phyloP scores from a whole-genome alignment of 2,113 vertebrate genomes.

The Gila orcuttii region DNA sequence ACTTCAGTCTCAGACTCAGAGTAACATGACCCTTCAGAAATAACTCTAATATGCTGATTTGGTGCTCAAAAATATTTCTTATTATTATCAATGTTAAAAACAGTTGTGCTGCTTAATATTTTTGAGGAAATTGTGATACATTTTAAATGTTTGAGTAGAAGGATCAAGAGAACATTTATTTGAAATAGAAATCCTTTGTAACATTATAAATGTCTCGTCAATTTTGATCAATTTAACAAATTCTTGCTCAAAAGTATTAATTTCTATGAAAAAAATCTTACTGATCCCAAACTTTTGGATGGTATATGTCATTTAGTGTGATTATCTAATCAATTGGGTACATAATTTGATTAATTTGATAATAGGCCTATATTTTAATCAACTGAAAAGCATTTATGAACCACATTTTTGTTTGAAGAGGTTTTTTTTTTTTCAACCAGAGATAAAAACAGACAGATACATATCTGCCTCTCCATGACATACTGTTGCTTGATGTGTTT shows the following conservation, averaged over 20 bases:
- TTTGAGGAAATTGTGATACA: too few relatives aligned
- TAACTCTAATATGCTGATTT: too few relatives aligned
- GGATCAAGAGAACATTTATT: neutral
- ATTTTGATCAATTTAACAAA: neutral
- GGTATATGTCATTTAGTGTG: neutral
- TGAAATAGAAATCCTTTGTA: neutral
- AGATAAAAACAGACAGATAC: neutral
- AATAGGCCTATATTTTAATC: neutral
- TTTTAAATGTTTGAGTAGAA: too few relatives aligned
- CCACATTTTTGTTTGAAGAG: neutral
- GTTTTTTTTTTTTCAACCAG: neutral
- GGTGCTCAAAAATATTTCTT: too few relatives aligned
- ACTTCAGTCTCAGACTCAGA: too few relatives aligned
- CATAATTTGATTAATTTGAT: neutral
- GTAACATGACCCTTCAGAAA: too few relatives aligned
- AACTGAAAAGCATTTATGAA: neutral
- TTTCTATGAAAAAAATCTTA: neutral
- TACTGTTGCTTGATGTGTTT: conserved; percentile 49
- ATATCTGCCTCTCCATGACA: conserved; percentile 1
- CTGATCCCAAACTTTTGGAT: neutral
- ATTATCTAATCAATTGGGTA: neutral
- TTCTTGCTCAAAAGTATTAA: neutral
- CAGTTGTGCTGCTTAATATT: too few relatives aligned
- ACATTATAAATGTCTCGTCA: neutral
- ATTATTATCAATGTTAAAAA: too few relatives aligned